Evolutionary conservation across 2,888 invertebrate genomes (phyloP), one percentile per base, ranked within the genome.

Genomic region (Tiphia femorata): DNA sequence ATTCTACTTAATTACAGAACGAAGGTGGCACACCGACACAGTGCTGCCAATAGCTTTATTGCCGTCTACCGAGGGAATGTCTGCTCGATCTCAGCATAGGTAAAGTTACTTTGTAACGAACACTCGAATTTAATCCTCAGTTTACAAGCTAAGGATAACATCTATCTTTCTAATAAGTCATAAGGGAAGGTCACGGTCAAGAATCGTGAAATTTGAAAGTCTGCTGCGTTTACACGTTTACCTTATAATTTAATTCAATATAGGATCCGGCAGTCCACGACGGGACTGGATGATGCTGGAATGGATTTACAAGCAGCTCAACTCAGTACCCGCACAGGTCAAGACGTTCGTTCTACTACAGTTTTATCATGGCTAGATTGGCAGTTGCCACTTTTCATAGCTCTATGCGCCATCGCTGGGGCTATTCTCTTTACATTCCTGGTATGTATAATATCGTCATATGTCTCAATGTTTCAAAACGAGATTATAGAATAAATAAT

Each of bases 281-380:
- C 74, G 64, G 83, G 82, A 82, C 83, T 82, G 82, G 82, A 83
- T 71, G 79, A 83, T 83, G 82, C 83, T 82, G 82, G 79, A 76
- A 83, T 83, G 83, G 83, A 83, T 78, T 71, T 81, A 68, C 82
- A 76, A 77, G 74, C 75, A 68, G 70, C 78, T 62, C 73, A 73
- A 60, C 72, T 79, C 67, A 75, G 73, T 68, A 73, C 77, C 60
- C 78, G 76, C 44, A 63, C 77, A 64, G 74, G 75, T 72, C 79
- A 77, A 74, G 81, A 80, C 73, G 72, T 82, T 69, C 74, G 69
- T 63, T 77, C 82, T 57, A 76, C 77, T 50, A 61, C 76, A 35
- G 68, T 71, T 62, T 51, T 78, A 73, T 79, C 81, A 80, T 81
- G 82, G 78, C 78, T 80, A 77, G 79, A 82, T 64, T 80, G 77